phyloP scores from a whole-genome alignment of 1,140 invertebrate species.

The Protaetia brevitarsis region DNA sequence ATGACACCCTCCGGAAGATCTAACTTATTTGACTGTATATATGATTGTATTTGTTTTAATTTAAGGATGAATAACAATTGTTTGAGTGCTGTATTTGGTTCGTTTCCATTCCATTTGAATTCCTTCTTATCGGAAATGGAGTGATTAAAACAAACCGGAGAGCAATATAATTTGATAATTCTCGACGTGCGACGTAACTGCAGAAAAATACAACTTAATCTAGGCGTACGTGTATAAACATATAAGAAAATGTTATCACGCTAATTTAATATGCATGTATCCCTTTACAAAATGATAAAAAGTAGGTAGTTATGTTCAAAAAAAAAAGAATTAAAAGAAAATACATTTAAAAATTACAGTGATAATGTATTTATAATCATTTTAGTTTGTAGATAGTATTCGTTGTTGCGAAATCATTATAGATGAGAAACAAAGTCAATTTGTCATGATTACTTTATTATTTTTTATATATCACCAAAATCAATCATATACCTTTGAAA shows the following conservation, averaged over 20 bases:
- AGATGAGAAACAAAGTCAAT: slow-evolving; percentile 12
- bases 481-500: neutral
- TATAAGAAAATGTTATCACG: slow-evolving; percentile 44
- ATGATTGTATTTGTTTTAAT: neutral
- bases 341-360: neutral
- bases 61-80: neutral
- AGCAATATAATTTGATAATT: slow-evolving; percentile 42
- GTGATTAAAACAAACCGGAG: slow-evolving; percentile 35
- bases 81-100: slow-evolving; percentile 12
- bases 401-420: slow-evolving; percentile 7
- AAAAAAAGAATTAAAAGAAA: slow-evolving; percentile 27
- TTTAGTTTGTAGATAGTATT: slow-evolving; percentile 17
- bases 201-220: slow-evolving; percentile 37
- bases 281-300: slow-evolving; percentile 27
- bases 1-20: neutral
- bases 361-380: slow-evolving; percentile 1
- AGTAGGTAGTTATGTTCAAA: slow-evolving; percentile 46
- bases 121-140: slow-evolving; percentile 40
- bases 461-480: slow-evolving; percentile 5
- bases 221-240: slow-evolving; percentile 28
- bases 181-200: slow-evolving; percentile 6
- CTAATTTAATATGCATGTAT: slow-evolving; percentile 44
- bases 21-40: neutral
- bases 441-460: neutral
- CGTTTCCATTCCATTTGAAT: neutral